Percentiles rank a stretch among this genome's conserved stretches.
These are phyloP conservation scores for Frieseomelitta varia DNA, from an alignment of 1,140 invertebrate genomes.

Conservation along the genomic window DNA sequence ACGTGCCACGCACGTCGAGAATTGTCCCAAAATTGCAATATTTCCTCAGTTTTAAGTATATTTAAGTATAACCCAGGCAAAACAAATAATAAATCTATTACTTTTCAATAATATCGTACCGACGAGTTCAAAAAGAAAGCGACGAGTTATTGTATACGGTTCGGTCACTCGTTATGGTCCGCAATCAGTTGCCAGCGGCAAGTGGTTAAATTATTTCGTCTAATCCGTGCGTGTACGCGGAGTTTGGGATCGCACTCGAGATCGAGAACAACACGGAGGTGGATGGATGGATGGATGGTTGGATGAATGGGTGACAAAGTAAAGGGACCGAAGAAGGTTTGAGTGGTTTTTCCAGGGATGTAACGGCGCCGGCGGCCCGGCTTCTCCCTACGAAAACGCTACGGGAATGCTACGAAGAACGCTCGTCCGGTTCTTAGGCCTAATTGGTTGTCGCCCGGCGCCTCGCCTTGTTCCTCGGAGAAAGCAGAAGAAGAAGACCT, in stretches of 20 bases:
- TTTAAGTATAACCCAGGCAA: too few relatives aligned
- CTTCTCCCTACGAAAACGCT: constrained; percentile 63
- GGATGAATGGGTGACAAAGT: neutral
- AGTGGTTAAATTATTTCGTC: neutral
- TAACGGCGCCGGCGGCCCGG: constrained; percentile 32
- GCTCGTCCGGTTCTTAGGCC: constrained; percentile 79
- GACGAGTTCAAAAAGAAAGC: too few relatives aligned
- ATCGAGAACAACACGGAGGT: neutral
- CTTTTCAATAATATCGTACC: too few relatives aligned
- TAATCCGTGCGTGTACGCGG: neutral
- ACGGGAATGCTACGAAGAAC: constrained; percentile 57
- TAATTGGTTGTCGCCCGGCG: constrained; percentile 81
- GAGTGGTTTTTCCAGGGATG: constrained; percentile 20
- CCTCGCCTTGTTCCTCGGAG: constrained; percentile 72
- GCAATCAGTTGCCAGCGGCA: too few relatives aligned
- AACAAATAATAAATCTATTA: too few relatives aligned
- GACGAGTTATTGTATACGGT: too few relatives aligned
- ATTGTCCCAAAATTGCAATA: too few relatives aligned
- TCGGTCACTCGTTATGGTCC: too few relatives aligned
- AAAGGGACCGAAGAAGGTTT: neutral
- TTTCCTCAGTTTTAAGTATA: too few relatives aligned
- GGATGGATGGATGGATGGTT: too few relatives aligned
- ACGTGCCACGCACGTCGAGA: too few relatives aligned
- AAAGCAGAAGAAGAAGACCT: constrained; percentile 55
- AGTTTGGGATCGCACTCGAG: neutral